Evolutionary conservation across 2,888 invertebrate species (phyloP).

Genomic region (Idaea biselata): DNA sequence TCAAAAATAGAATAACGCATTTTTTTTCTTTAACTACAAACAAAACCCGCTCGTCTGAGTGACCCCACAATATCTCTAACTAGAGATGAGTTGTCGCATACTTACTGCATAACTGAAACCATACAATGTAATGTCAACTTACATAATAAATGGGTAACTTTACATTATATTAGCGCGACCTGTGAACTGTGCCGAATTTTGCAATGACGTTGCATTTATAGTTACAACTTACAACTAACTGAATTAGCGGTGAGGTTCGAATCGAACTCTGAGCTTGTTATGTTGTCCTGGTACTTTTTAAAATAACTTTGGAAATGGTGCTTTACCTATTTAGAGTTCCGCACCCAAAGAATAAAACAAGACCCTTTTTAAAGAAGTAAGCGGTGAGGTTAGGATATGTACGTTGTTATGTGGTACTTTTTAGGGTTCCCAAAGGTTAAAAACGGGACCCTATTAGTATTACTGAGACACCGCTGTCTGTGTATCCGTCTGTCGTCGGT

Average conservation of each 20-base stretch:
- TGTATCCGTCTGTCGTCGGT: too few species aligned
- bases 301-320: neutral
- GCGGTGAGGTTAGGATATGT: too few species aligned
- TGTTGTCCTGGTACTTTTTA: neutral
- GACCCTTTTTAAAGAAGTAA: too few species aligned
- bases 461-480: too few species aligned
- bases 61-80: neutral
- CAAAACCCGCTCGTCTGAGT: neutral
- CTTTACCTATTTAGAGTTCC: too few species aligned
- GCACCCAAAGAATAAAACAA: too few species aligned
- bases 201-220: neutral
- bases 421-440: too few species aligned
- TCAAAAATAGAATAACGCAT: too few species aligned
- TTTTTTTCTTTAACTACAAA: too few species aligned
- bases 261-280: neutral
- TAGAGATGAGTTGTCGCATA: neutral
- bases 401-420: too few species aligned
- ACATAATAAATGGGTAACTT: neutral
- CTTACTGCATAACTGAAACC: neutral
- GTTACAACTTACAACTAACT: neutral
- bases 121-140: neutral
- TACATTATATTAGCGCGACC: neutral
- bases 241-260: neutral
- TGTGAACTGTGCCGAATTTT: slow-evolving; percentile 1
- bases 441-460: too few species aligned